A percentile compares a stretch with the other conserved stretches of the same genome.
Evolutionary conservation across 2,797 vertebrate species (phyloP).

Genomic region (Neopelma chrysocephalum): DNA sequence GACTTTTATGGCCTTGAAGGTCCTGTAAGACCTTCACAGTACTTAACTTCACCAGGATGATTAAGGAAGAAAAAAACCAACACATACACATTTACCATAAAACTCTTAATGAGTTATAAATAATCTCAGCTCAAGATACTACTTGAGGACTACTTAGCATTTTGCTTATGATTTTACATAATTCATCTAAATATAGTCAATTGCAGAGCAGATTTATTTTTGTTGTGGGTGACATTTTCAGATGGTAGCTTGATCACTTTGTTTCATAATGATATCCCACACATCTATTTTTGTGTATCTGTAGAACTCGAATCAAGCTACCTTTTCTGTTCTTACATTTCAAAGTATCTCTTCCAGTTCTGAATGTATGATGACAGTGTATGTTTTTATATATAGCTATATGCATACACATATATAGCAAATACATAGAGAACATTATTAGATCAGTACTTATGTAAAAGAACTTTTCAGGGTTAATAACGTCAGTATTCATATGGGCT

Average conservation of each 20-base stretch:
- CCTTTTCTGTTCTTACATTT: conserved; percentile 5
- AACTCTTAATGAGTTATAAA: conserved; percentile 65
- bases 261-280: conserved; percentile 13
- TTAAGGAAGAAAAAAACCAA: neutral
- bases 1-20: conserved; percentile 22
- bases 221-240: conserved; percentile 63
- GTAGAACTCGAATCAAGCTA: neutral
- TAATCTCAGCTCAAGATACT: conserved; percentile 46
- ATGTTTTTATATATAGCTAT: neutral
- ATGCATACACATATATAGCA: neutral
- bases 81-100: neutral
- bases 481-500: neutral
- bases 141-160: conserved; percentile 55
- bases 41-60: neutral
- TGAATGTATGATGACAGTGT: neutral
- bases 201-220: conserved; percentile 61
- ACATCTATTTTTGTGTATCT: conserved; percentile 42
- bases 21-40: neutral
- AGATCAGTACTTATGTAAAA: neutral
- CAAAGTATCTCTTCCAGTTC: neutral
- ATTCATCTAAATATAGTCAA: conserved; percentile 67
- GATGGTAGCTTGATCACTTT: conserved; percentile 56
- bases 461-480: neutral
- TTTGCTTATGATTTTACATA: conserved; percentile 66
- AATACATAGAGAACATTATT: neutral